These are phyloP conservation scores for Willowsia nigromaculata DNA, from an alignment of 2,888 invertebrate genomes.

Conservation along the genomic window DNA sequence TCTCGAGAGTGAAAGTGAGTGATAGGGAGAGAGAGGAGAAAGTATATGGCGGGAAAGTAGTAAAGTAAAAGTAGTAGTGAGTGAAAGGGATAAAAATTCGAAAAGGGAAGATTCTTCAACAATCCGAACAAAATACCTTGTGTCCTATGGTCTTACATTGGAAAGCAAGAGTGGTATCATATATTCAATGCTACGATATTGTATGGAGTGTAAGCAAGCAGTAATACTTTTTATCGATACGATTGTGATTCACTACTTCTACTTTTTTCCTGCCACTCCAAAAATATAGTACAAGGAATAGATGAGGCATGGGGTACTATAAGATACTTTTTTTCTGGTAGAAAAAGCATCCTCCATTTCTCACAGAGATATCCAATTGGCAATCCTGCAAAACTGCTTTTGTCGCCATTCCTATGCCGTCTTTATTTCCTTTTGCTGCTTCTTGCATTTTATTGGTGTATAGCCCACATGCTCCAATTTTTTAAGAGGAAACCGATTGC, in stretches of 20 bases:
- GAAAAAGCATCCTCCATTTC: background rate
- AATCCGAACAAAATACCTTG: conserved; percentile 6
- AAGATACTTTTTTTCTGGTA: background rate
- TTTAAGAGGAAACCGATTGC: background rate
- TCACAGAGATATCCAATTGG: background rate
- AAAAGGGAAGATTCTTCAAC: conserved; percentile 10
- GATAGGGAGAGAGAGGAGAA: background rate
- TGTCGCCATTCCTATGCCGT: too few relatives aligned
- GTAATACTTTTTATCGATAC: conserved; percentile 11
- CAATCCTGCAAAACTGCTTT: background rate
- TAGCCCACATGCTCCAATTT: background rate
- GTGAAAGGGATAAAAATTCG: conserved; percentile 5
- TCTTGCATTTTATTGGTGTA: background rate
- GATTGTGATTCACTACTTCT: background rate
- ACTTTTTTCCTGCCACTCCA: background rate
- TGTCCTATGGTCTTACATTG: background rate
- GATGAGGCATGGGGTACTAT: background rate
- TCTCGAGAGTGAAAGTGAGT: too few relatives aligned
- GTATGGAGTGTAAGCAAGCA: background rate
- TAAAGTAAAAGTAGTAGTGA: background rate
- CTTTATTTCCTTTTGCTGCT: background rate
- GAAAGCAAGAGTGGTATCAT: background rate
- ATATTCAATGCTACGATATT: background rate
- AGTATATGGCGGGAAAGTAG: background rate
- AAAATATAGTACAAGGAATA: background rate